Percentiles rank a stretch among this genome's conserved stretches.
These are phyloP conservation scores for Deroplatys truncata DNA, from an alignment of 2,888 invertebrate genomes.

Conservation along the genomic window DNA sequence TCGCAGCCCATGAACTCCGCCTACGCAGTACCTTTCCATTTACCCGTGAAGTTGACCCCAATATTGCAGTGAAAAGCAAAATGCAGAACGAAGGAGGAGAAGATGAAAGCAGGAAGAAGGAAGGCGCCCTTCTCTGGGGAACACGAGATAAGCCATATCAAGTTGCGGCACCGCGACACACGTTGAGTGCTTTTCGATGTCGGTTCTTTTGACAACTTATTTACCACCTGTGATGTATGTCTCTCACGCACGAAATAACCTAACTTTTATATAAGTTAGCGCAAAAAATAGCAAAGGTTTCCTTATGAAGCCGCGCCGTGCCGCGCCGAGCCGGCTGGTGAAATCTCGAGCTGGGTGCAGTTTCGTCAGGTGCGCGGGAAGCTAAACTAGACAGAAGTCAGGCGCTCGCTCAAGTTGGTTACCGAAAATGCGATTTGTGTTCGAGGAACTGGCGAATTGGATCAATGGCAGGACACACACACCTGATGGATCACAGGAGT, in stretches of 20 bases:
- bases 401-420: background rate
- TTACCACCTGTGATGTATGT: slow-evolving; percentile 12
- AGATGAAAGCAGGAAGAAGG: background rate
- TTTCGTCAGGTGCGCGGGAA: background rate
- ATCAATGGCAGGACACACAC: background rate
- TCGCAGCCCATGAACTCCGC: too few relatives aligned
- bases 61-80: too few relatives aligned
- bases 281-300: background rate
- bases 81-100: background rate
- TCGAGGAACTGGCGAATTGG: background rate
- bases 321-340: too few relatives aligned
- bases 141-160: background rate
- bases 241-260: background rate
- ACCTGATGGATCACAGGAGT: background rate
- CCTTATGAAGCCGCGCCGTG: too few relatives aligned
- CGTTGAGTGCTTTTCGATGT: slow-evolving; percentile 12
- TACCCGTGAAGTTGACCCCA: too few relatives aligned
- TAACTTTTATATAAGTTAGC: background rate
- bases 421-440: background rate
- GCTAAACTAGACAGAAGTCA: background rate
- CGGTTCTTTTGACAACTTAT: slow-evolving; percentile 10
- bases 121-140: background rate
- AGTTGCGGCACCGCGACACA: background rate
- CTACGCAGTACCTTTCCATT: too few relatives aligned
- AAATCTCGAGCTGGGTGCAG: background rate